Base-by-base conservation (phyloP, 30 jellyfish, hydroid and myxozoan genomes). In the Chrysaora quinquecirrha region DNA sequence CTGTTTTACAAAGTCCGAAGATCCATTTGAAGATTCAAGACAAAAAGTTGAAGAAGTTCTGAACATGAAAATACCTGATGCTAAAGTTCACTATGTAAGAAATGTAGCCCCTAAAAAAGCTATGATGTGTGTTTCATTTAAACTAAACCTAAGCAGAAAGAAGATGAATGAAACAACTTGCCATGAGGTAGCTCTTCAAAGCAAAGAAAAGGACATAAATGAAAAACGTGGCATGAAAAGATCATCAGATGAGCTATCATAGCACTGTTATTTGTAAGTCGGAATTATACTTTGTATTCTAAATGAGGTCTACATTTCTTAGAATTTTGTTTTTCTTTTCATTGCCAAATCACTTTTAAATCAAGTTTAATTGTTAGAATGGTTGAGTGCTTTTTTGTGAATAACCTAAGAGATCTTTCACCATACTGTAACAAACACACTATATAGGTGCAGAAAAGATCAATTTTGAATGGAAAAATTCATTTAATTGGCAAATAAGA, bases 31-130 rank as follows among this genome's bases (percentile, higher is more conserved):
- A 52, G 96, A 93, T 56, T 97, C 94, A 29, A 76, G 73, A 73
- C 43, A 19, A 2, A 64, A 82, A 22, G 85, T 93, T 11, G 66
- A 67, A 35, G 74, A 82, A 31, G 38, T 78, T 22, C 58, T 92
- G 23, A 84, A 90, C 3, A 20, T 28, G 20, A 79, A 75, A 23
- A 48, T 86, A 23, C 75, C 87, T 1, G 64, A 34, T 46, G 30
- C 74, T 34, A 48, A 48, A 20, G 95, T 76, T 3, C 96, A 83
- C 30, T 1, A 80, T 50, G 99, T 94, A 34, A 80, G 99, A 68
- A 64, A 96, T 34, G 99, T 94, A 48, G 96, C 99, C 3, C 99
- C 99, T 23, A 88, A 94, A 21, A 88, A 88, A 83, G 79, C 83
- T 14, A 94, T 94, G 99, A 75, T 94, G 89, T 94, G 99, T 66